Conservation (phyloP, 2,888 invertebrate genomes). For the Charanyca ferruginea region DNA sequence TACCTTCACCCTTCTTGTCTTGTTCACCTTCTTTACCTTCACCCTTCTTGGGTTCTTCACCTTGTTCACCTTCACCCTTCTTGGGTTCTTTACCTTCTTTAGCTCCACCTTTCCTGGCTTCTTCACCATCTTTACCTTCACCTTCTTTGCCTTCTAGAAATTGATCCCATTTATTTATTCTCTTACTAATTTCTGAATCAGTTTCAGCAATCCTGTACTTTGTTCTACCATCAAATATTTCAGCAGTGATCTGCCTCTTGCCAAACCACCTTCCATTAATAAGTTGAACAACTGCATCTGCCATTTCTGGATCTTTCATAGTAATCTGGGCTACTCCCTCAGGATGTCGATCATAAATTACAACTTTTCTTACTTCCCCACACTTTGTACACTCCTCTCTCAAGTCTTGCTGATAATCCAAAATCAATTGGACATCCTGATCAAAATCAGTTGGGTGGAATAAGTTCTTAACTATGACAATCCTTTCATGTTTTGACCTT, state of each 20-base stretch:
- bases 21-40: too few relatives aligned
- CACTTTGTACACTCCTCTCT: conserved; percentile 97
- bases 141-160: conserved; percentile 93
- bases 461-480: conserved; percentile 98
- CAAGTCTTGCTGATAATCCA: conserved; percentile 98
- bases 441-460: conserved; percentile 97
- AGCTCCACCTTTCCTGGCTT: conserved; percentile 38
- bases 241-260: conserved; percentile 95
- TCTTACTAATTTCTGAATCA: conserved; percentile 95
- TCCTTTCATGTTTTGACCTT: conserved; percentile 96
- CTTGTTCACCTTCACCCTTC: too few relatives aligned
- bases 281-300: conserved; percentile 96
- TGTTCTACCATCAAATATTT: conserved; percentile 98
- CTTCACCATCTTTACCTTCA: conserved; percentile 88
- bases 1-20: too few relatives aligned
- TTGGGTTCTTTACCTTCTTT: too few relatives aligned
- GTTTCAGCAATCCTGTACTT: conserved; percentile 98
- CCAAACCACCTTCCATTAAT: conserved; percentile 98
- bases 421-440: conserved; percentile 96
- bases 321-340: conserved; percentile 98
- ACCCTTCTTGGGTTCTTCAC: too few relatives aligned
- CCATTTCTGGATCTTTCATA: conserved; percentile 97
- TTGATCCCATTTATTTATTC: conserved; percentile 97
- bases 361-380: conserved; percentile 97
- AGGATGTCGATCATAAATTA: conserved; percentile 97